A percentile compares a stretch with the other conserved stretches of the same genome.
These are phyloP conservation scores for Pilophorus perplexus DNA, from an alignment of 2,888 invertebrate genomes.

Conservation along the genomic window DNA sequence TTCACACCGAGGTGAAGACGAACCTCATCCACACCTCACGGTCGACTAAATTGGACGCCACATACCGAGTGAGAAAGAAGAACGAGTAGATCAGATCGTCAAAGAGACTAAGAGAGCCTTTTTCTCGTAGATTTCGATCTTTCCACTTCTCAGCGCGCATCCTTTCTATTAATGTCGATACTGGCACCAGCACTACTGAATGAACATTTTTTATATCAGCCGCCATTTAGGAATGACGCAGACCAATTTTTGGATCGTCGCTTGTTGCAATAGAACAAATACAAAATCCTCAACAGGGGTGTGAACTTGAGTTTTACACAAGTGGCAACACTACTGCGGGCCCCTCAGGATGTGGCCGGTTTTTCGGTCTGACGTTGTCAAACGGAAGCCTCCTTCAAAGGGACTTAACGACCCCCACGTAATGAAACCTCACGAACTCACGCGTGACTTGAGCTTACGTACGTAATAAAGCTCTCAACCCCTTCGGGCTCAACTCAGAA, in stretches of 20 bases:
- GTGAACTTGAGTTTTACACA: no score
- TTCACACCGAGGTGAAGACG: slow-evolving; percentile 6
- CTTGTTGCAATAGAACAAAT: no score
- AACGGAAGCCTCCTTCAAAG: slow-evolving; percentile 17
- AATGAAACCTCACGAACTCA: slow-evolving; percentile 12
- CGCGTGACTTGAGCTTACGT: slow-evolving; percentile 11
- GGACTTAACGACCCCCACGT: slow-evolving; percentile 18
- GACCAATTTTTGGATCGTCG: no score
- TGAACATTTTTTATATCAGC: no score
- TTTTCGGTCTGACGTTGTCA: slow-evolving; percentile 13
- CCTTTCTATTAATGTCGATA: no score
- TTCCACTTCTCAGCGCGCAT: slow-evolving; percentile 15
- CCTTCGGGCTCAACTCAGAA: no score
- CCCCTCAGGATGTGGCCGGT: no score
- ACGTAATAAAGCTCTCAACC: no score
- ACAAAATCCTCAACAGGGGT: no score
- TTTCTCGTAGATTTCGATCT: background rate
- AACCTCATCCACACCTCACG: slow-evolving; percentile 5
- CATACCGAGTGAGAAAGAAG: slow-evolving; percentile 2
- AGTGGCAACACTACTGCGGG: no score
- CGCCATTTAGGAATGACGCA: no score
- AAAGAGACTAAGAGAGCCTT: background rate
- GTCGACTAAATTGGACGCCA: slow-evolving; percentile 6
- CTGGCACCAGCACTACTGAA: no score
- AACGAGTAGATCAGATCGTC: slow-evolving; percentile 1